Percentiles rank a stretch among this genome's conserved stretches.
phyloP scores from a whole-genome alignment of 30 jellyfish, hydroid and myxozoan species.

The Pseudorhiza aurosa region DNA sequence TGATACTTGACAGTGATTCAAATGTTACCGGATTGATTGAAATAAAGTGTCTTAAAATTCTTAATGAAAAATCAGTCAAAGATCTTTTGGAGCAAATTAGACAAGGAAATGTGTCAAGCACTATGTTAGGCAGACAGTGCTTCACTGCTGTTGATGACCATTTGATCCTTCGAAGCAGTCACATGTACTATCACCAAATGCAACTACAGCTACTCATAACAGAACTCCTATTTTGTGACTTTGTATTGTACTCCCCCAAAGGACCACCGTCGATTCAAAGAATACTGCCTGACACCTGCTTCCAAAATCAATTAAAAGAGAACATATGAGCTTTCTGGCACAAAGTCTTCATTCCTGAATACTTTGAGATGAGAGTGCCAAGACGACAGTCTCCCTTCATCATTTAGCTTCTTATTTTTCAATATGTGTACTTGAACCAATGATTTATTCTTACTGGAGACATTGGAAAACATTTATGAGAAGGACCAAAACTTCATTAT shows the following conservation, averaged over 20 bases:
- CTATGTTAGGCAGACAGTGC: constrained; percentile 53
- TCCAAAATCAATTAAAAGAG: constrained; percentile 22
- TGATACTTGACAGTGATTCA: constrained; percentile 8
- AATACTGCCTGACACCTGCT: constrained; percentile 31
- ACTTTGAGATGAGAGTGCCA: constrained; percentile 75
- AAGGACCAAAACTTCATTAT: no score
- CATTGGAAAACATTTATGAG: no score
- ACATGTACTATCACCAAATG: constrained; percentile 58
- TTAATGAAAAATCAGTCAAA: constrained; percentile 26
- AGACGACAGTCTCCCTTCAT: constrained; percentile 56
- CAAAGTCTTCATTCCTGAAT: constrained; percentile 69
- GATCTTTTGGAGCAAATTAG: constrained; percentile 13
- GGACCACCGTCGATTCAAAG: constrained; percentile 77
- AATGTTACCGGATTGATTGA: constrained; percentile 37
- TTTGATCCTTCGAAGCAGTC: constrained; percentile 41
- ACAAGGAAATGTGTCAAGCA: constrained; percentile 22
- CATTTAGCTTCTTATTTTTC: background rate
- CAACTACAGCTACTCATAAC: constrained; percentile 77
- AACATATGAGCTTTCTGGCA: constrained; percentile 54
- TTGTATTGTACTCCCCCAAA: constrained; percentile 48
- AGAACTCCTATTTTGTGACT: constrained; percentile 69
- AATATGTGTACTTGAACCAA: no score
- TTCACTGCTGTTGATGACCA: constrained; percentile 34
- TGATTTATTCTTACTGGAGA: no score
- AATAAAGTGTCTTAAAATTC: constrained; percentile 39